phyloP scores from a whole-genome alignment of 2,113 vertebrate genomes.

The Elephas maximus region DNA sequence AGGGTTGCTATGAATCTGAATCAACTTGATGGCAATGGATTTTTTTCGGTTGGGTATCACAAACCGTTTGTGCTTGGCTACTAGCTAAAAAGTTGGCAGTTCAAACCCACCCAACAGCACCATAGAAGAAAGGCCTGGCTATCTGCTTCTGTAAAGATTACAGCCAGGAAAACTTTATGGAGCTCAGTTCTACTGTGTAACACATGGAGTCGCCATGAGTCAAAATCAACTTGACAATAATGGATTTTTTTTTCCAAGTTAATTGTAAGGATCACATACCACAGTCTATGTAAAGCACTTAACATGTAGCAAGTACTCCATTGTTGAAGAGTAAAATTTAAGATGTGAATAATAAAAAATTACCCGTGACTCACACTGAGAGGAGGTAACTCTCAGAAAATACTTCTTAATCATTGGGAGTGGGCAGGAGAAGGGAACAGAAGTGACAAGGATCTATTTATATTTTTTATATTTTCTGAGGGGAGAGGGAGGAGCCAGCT shows the following conservation, averaged over 20 bases:
- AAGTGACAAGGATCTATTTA: neutral
- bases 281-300: neutral
- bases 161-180: no score
- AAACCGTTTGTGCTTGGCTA: no score
- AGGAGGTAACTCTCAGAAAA: neutral
- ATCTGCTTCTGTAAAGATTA: no score
- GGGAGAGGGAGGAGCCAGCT: neutral
- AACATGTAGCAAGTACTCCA: neutral
- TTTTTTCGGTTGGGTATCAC: no score
- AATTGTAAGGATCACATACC: neutral
- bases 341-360: conserved; percentile 10
- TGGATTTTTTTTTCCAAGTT: neutral
- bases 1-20: no score
- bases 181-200: no score
- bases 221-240: no score
- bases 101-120: no score
- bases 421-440: neutral
- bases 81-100: no score
- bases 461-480: neutral
- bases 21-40: no score
- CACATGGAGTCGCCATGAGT: no score
- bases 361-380: neutral
- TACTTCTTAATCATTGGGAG: neutral
- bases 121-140: no score
- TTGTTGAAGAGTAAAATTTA: neutral